These are phyloP conservation scores for Thyatira batis DNA, from an alignment of 2,888 invertebrate genomes.

Conservation along the genomic window DNA sequence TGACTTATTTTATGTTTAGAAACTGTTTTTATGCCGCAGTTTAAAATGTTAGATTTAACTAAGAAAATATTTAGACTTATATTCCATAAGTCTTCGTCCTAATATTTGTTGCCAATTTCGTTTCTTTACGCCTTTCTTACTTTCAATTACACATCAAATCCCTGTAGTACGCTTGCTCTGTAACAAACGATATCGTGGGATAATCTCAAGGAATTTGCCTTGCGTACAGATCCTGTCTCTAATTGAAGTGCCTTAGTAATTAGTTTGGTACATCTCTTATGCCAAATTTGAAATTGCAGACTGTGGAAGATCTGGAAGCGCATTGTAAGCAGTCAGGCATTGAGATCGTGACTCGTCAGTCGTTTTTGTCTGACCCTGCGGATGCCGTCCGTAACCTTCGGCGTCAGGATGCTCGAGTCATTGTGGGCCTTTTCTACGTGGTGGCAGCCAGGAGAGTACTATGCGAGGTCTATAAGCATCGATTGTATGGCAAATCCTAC, in stretches of 20 bases:
- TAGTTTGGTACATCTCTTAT: neutral
- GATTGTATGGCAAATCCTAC: conserved; percentile 96
- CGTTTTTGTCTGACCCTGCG: conserved; percentile 97
- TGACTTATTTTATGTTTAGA: neutral
- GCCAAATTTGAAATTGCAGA: conserved; percentile 81
- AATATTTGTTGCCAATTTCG: neutral
- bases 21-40: neutral
- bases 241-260: neutral
- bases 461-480: conserved; percentile 97
- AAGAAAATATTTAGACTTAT: too few relatives aligned
- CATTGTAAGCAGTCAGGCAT: conserved; percentile 95
- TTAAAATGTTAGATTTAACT: neutral
- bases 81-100: too few relatives aligned
- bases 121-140: neutral
- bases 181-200: neutral
- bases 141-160: neutral
- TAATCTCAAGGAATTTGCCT: neutral
- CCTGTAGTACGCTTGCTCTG: neutral
- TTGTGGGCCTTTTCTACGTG: conserved; percentile 99
- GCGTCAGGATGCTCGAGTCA: conserved; percentile 97
- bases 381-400: conserved; percentile 97
- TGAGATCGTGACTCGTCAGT: conserved; percentile 97
- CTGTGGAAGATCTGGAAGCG: conserved; percentile 97
- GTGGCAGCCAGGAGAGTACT: conserved; percentile 97
- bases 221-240: neutral